Conservation (phyloP, 2,888 invertebrate genomes). For the Phyllotreta striolata region DNA sequence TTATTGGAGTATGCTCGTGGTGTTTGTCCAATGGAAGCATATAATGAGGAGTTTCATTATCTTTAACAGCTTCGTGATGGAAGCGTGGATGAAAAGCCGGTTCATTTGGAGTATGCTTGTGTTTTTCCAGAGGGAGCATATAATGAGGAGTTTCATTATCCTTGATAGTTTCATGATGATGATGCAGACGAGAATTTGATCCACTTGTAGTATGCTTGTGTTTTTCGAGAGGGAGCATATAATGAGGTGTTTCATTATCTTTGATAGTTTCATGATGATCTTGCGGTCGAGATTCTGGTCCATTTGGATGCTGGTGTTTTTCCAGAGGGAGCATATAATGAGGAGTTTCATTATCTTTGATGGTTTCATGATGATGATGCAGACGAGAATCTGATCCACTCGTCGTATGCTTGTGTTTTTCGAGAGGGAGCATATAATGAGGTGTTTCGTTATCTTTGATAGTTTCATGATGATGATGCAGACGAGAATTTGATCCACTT, state of each 20-base stretch:
- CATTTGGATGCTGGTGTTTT: conserved; percentile 45
- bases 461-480: not conserved
- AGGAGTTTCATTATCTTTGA: conserved; percentile 38
- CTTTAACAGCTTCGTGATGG: not conserved
- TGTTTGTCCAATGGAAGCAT: conserved; percentile 36
- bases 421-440: conserved; percentile 36
- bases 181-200: no score
- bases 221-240: conserved; percentile 35
- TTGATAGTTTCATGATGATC: no score
- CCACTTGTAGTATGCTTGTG: not conserved
- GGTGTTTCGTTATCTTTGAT: conserved; percentile 23
- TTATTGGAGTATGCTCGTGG: not conserved
- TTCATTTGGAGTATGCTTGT: conserved; percentile 12
- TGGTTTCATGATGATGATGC: not conserved
- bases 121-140: conserved; percentile 55
- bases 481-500: not conserved
- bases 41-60: conserved; percentile 35
- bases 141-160: conserved; percentile 54
- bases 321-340: conserved; percentile 56
- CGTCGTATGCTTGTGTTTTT: conserved; percentile 9
- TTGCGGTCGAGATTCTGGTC: no score
- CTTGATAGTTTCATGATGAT: conserved; percentile 4
- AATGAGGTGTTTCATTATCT: conserved; percentile 36
- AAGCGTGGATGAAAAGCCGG: not conserved
- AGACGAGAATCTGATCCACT: no score